Evolutionary conservation across 2,113 vertebrate species (phyloP).

Genomic region (Pseudopipra pipra): DNA sequence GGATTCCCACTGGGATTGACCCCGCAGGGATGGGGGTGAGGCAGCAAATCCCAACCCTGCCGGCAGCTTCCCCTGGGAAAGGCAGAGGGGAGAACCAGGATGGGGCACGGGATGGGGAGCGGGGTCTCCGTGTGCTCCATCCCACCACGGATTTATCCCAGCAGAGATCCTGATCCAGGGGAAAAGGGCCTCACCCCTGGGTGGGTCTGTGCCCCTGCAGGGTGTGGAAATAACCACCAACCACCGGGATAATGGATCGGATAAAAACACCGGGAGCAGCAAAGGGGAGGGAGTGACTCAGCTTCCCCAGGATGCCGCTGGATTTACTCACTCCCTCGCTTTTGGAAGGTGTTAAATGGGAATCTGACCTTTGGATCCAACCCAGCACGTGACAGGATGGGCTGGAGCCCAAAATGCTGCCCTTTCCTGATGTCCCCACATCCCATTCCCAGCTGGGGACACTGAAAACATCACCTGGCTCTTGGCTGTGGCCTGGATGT

Average conservation of each 20-base stretch:
- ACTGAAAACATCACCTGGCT: rapidly evolving
- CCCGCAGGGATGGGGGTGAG: rapidly evolving
- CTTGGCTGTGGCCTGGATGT: background rate
- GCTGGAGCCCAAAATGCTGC: background rate
- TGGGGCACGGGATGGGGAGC: rapidly evolving
- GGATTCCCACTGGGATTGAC: background rate
- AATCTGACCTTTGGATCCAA: rapidly evolving
- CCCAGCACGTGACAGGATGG: background rate
- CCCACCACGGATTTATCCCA: background rate
- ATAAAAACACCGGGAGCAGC: background rate
- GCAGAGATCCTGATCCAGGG: background rate
- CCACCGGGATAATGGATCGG: background rate
- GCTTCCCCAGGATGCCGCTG: background rate
- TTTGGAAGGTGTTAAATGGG: background rate
- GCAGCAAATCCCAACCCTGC: background rate
- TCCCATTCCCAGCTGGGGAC: background rate
- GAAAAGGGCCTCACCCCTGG: background rate
- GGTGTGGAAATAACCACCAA: background rate
- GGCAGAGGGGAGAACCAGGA: rapidly evolving
- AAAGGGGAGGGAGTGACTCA: slow-evolving; percentile 4
- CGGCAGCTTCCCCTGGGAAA: background rate
- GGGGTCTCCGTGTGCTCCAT: background rate
- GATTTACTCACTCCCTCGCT: slow-evolving; percentile 20
- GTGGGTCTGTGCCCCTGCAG: rapidly evolving
- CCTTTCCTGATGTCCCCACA: background rate